These are phyloP conservation scores for Axis porcinus DNA, from an alignment of 2,113 vertebrate species.

Conservation along the genomic window DNA sequence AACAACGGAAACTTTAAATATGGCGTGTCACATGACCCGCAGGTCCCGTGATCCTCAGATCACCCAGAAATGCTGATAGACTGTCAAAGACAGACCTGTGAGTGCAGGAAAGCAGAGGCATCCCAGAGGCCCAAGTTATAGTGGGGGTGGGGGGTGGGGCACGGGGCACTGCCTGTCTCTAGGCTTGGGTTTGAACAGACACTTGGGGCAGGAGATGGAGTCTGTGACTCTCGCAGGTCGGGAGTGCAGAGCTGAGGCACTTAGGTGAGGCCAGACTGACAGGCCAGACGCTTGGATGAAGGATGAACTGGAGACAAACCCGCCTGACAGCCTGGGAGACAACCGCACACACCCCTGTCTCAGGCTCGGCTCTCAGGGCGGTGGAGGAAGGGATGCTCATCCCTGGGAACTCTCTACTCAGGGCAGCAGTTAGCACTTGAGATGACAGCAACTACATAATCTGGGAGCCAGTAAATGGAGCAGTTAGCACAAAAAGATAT, in stretches of 20 bases:
- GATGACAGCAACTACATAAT: fast-evolving
- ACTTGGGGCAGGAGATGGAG: neutral
- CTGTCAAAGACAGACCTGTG: too few species aligned
- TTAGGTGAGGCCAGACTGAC: neutral
- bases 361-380: neutral
- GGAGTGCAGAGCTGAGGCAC: neutral
- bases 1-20: neutral
- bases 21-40: fast-evolving
- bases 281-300: neutral
- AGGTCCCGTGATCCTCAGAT: neutral
- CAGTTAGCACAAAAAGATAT: neutral
- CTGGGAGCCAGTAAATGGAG: neutral
- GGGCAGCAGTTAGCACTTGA: neutral
- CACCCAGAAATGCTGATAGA: neutral
- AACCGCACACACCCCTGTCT: neutral
- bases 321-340: neutral
- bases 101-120: fast-evolving
- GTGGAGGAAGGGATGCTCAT: neutral
- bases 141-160: fast-evolving
- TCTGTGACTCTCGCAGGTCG: neutral
- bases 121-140: too few species aligned
- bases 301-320: fast-evolving
- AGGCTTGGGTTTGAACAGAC: neutral
- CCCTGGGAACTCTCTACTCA: neutral
- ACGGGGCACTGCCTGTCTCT: fast-evolving